Base-by-base conservation (phyloP, 2,888 invertebrate species). In the Heliconius cydno region DNA sequence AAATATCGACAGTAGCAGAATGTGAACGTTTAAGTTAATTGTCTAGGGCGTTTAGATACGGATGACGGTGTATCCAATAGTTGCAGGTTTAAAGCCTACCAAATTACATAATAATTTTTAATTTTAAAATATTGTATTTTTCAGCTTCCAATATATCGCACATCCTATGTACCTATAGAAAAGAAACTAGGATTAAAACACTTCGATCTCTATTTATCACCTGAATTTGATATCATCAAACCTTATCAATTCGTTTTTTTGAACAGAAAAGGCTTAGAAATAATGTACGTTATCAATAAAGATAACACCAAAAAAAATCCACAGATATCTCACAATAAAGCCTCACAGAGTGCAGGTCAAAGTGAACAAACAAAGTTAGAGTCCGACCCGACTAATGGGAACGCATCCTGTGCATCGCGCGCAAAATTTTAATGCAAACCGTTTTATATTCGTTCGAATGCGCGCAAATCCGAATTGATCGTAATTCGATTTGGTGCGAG, bases 381-480 rank as follows among this genome's bases (percentile, higher is more conserved):
- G 85, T 88, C 87, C 90, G 89, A 89, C 89, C 90, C 88, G 88
- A 89, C 92, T 94, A 94, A 94, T 94, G 90, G 93, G 92, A 93
- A 94, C 92, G 93, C 93, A 93, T 94, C 93, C 91, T 90, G 88
- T 93, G 93, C 94, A 94, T 93, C 90, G 92, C 87, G 92, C 87
- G 92, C 90, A 91, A 95, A 95, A 94, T 95, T 95, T 94, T 94
- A 95, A 94, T 93, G 93, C 92, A 95, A 95, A 95, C 94, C 94
- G 94, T 95, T 95, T 95, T 95, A 94, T 94, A 94, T 94, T 94
- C 95, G 93, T 92, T 89, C 92, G 92, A 90, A 94, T 93, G 92
- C 92, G 93, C 92, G 91, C 95, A 94, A 95, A 95, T 95, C 94
- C 93, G 95, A 95, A 95, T 95, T 94, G 95, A 95, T 95, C 95